Base-by-base conservation (phyloP, 2,797 vertebrate genomes). In the Molossus alvarezi region DNA sequence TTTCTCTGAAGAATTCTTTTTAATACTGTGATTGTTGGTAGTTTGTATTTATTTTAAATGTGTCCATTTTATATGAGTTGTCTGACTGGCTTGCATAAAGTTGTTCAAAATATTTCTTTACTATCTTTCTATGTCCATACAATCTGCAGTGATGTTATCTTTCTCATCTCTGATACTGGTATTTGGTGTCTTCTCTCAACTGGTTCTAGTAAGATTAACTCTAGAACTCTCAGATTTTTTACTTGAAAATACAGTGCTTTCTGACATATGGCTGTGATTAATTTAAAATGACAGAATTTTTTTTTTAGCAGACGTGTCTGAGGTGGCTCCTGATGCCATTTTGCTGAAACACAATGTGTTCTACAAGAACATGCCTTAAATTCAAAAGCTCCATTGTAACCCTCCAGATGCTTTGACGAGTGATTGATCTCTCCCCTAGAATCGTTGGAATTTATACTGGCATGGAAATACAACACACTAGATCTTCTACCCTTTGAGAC, bases 331-430 rank as follows among this genome's bases (percentile, higher is more conserved):
- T 76, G 33, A 18, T 37, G 33, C 13, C 33, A 55, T 17, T 55
- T 94, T 85, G 37, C 55, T 53, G 48, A 76, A 57, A 92, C 29
- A 92, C 6, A 11, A 13, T 76, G 27, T n/a, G 73, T 64, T 90
- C 29, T 48, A 20, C 27, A 57, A 72, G 83, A 72, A 6, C 25
- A 18, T 71, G 71, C 23, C 45, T 79, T 84, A 91, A 67, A 67
- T 33, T 33, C 25, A 55, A 58, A 94, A 53, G 67, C 9, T 37
- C 72, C n/a, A 79, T 13, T 72, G 25, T 88, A 84, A 84, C 65
- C 5, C 0, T 91, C 11, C 14, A 88, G 18, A 41, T 85, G 73
- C 2, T 41, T 72, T 92, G 55, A 55, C 57, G 72, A 72, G 18
- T 73, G 18, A n/a, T 55, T 71, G 5, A 53, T 73, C 15, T 83